Conservation (phyloP, 1,140 invertebrate genomes). For the Drosophila pandora region DNA sequence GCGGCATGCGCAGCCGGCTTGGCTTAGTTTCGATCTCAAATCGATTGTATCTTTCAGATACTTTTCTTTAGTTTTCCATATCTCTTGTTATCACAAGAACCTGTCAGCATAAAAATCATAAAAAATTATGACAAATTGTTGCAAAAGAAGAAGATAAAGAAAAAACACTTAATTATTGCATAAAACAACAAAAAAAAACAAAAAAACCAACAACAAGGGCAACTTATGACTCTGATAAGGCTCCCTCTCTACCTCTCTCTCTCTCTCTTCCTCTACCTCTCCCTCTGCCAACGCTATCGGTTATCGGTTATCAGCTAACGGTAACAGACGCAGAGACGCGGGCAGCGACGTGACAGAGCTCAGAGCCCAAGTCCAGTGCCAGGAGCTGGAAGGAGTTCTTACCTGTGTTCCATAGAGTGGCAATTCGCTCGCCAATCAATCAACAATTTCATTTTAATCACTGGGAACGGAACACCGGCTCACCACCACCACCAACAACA, state of each 20-base stretch:
- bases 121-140: not conserved
- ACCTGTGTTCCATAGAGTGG: not conserved
- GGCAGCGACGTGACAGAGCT: slow-evolving; percentile 55
- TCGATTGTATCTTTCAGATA: not conserved
- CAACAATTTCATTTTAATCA: not conserved
- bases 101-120: not conserved
- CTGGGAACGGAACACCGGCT: slow-evolving; percentile 48
- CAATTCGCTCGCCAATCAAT: slow-evolving; percentile 8
- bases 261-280: too few species aligned
- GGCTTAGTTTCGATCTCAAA: not conserved
- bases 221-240: slow-evolving; percentile 29
- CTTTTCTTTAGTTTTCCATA: too few species aligned
- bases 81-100: not conserved
- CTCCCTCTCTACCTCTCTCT: too few species aligned
- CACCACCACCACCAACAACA: not conserved
- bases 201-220: slow-evolving; percentile 12
- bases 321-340: slow-evolving; percentile 39
- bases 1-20: slow-evolving; percentile 54
- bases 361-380: slow-evolving; percentile 4
- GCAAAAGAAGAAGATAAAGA: slow-evolving; percentile 4
- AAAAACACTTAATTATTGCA: slow-evolving; percentile 43
- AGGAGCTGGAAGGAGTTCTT: not conserved
- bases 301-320: slow-evolving; percentile 34
- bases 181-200: slow-evolving; percentile 22
- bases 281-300: slow-evolving; percentile 16